Evolutionary conservation across 30 jellyfish, hydroid and myxozoan species (phyloP), one percentile per base, ranked within the genome.

Genomic region (Euphysa ruthae): DNA sequence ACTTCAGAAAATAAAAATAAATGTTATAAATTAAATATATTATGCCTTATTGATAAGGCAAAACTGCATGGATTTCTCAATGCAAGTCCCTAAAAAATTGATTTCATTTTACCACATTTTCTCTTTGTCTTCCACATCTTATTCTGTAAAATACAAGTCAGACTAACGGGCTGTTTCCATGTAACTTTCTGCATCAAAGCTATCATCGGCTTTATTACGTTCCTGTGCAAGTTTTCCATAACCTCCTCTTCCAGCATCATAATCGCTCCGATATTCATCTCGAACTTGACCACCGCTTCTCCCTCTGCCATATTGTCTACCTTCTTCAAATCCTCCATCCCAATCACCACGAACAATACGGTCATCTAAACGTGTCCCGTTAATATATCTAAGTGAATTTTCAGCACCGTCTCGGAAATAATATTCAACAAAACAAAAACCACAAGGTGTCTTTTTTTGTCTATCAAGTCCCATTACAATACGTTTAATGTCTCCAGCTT

Each of bases 261-360:
- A 91, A 21, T 78, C 95, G n/a, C 73, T 62, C 55, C 99, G 63
- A 62, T 82, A 82, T 66, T 91, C 99, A 69, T 91, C 99, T 19
- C 95, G 79, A n/a, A 91, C 95, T 91, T 91, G 99, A 8, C 99
- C 99, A 22, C 99, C 99, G 65, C 95, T 82, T 65, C 82, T 61
- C 8, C 99, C 99, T 49, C 99, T 65, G 25, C 99, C 99, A 75
- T 63, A 82, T 34, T 91, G 99, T 21, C 99, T 69, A 6, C 95
- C 95, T 82, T 91, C 99, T 51, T 75, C 81, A 73, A 91, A 91
- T 0, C 99, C 99, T 6, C 94, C 99, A 77, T 91, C 99, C 95
- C 95, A 82, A 54, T 91, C 99, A 14, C 71, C 70, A 24, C 95
- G 77, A 14, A 82, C 91, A 43, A 91, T 61, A 42, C 99, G 81